Evolutionary conservation across 2,888 invertebrate species (phyloP), one percentile per base, ranked within the genome.

Genomic region (Ornithoptera priamus): DNA sequence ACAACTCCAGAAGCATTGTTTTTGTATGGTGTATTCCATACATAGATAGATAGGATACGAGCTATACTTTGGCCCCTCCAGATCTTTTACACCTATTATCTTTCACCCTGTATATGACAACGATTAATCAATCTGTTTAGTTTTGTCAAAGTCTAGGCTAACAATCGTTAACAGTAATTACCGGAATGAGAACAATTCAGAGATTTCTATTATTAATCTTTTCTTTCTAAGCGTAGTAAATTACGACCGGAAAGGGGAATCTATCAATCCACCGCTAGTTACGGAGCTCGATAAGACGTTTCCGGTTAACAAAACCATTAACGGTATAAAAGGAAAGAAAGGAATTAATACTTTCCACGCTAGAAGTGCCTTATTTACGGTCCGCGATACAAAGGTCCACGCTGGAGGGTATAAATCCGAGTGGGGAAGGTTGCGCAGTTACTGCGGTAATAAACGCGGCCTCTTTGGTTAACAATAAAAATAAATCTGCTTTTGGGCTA

Each of bases 381-480:
- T 36, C 53, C 53, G 50, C 63, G 68, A 63, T 70, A 67, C 75
- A 78, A 74, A 78, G 78, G 78, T 78, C 30, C 75, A 74, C 59
- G 72, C 70, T 72, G 75, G 72, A 71, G 73, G 72, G 72, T 75
- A 82, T 83, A 83, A 83, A 83, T 83, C 78, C 77, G 70, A 58
- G 62, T 63, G 69, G 74, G 72, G 71, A 71, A 73, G 73, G 72
- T 62, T 72, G 63, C 62, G 62, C 71, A 73, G 72, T 76, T 76
- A 75, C 75, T 73, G 74, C 73, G 79, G 82, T 76, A 80, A 81
- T 83, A 84, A 83, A 84, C 80, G 78, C 73, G 69, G 75, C 77
- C 78, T 79, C 79, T 83, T 81, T 79, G 82, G 78, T 78, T 71
- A 75, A 78, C 81, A 75, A 83, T 84, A 84, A 85, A 84, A 84